Evolutionary conservation across 2,113 vertebrate genomes (phyloP).

Genomic region (Campylomormyrus tamandua): DNA sequence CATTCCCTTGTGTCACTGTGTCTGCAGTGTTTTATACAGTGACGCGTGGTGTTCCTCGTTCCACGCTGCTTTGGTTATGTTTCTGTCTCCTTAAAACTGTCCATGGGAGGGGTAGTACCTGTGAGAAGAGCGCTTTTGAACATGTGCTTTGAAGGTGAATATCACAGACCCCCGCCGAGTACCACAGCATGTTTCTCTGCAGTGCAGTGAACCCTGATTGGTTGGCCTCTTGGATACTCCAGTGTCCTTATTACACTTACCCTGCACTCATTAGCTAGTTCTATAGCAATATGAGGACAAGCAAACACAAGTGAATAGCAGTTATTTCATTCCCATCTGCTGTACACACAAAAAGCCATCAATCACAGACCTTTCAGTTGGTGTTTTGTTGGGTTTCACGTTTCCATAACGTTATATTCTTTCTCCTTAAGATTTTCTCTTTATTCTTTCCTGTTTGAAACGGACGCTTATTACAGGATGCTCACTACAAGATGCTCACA

Average conservation of each 20-base stretch:
- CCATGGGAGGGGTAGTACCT: not conserved
- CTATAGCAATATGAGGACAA: not conserved
- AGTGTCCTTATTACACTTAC: not conserved
- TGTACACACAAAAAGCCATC: not conserved
- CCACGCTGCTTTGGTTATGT: not conserved
- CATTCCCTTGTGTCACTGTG: not conserved
- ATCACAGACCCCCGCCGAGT: not conserved
- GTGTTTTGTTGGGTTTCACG: not conserved
- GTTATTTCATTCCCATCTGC: not conserved
- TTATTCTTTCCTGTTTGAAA: not conserved
- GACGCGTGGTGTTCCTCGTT: too few species aligned
- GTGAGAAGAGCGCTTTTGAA: not conserved
- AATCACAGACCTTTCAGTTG: not conserved
- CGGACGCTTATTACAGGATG: too few species aligned
- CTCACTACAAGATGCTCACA: too few species aligned
- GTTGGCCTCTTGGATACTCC: not conserved
- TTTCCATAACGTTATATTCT: not conserved
- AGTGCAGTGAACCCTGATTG: not conserved
- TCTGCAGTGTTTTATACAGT: too few species aligned
- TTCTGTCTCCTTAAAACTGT: not conserved
- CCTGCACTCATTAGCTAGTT: not conserved
- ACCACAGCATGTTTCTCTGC: not conserved
- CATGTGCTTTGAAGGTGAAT: not conserved
- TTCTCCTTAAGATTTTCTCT: not conserved
- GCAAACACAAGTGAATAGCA: not conserved